phyloP scores from a whole-genome alignment of 2,797 vertebrate species.

The Myioborus miniatus region DNA sequence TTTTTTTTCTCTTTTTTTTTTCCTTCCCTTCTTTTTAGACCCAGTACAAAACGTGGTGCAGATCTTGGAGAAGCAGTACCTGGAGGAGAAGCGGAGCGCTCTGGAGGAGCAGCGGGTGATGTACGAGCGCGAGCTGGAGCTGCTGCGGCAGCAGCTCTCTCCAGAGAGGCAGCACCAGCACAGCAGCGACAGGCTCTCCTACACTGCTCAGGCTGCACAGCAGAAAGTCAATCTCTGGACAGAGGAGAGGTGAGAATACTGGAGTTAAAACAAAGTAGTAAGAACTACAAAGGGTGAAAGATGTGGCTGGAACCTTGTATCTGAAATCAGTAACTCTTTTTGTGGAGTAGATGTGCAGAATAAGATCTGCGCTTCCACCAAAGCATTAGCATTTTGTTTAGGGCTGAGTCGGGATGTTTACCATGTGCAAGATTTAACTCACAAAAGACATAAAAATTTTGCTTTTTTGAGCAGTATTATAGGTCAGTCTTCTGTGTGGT shows the following conservation, averaged over 20 bases:
- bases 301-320: not conserved
- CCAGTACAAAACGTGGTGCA: constrained; percentile 96
- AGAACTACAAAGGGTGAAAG: not conserved
- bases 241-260: constrained; percentile 87
- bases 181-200: constrained; percentile 83
- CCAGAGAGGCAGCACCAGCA: constrained; percentile 89
- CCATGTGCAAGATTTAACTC: rapidly evolving
- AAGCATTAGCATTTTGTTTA: not conserved
- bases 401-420: not conserved
- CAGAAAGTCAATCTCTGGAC: constrained; percentile 91
- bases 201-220: constrained; percentile 83
- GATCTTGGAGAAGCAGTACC: constrained; percentile 94
- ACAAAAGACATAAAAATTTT: not conserved
- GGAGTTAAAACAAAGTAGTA: not conserved
- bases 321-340: not conserved
- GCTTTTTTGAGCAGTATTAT: not conserved
- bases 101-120: constrained; percentile 95
- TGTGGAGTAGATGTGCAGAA: not conserved
- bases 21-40: constrained; percentile 69
- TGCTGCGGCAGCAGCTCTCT: constrained; percentile 92
- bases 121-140: constrained; percentile 94
- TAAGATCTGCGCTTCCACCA: not conserved
- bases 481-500: rapidly evolving
- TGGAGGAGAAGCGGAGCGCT: constrained; percentile 93
- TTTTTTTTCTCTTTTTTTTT: rapidly evolving